These are phyloP conservation scores for Drosophila fuyamai DNA, from an alignment of 1,140 invertebrate genomes.

Conservation along the genomic window DNA sequence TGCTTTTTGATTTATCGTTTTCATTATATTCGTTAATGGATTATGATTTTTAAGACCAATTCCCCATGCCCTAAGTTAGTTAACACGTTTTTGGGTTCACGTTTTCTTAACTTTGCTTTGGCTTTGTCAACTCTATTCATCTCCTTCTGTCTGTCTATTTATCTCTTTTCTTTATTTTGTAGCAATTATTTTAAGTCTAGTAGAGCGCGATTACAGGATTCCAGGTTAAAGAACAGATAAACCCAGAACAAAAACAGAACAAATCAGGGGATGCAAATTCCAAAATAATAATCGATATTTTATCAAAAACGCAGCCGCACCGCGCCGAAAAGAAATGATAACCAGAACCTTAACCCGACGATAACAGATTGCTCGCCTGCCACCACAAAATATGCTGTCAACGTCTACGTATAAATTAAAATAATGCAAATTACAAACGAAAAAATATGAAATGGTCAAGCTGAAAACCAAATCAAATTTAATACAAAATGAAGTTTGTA, in stretches of 20 bases:
- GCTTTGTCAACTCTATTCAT: slow-evolving; percentile 35
- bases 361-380: slow-evolving; percentile 71
- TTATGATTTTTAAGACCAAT: background rate
- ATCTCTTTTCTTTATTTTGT: slow-evolving; percentile 14
- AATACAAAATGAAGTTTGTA: slow-evolving; percentile 69
- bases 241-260: slow-evolving; percentile 35
- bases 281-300: slow-evolving; percentile 82
- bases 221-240: slow-evolving; percentile 12
- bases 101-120: slow-evolving; percentile 30
- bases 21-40: slow-evolving; percentile 1
- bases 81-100: slow-evolving; percentile 20
- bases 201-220: slow-evolving; percentile 39
- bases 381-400: slow-evolving; percentile 69
- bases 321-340: slow-evolving; percentile 33
- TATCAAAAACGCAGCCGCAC: slow-evolving; percentile 62
- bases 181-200: slow-evolving; percentile 11
- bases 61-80: slow-evolving; percentile 13
- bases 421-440: slow-evolving; percentile 6
- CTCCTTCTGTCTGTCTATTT: slow-evolving; percentile 18
- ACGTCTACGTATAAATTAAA: slow-evolving; percentile 32
- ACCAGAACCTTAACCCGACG: slow-evolving; percentile 49
- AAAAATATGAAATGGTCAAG: slow-evolving; percentile 20
- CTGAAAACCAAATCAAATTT: slow-evolving; percentile 70
- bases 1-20: slow-evolving; percentile 23
- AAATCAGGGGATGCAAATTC: slow-evolving; percentile 72